Conservation (phyloP, 2,888 invertebrate species). For the Synergus japonicus region DNA sequence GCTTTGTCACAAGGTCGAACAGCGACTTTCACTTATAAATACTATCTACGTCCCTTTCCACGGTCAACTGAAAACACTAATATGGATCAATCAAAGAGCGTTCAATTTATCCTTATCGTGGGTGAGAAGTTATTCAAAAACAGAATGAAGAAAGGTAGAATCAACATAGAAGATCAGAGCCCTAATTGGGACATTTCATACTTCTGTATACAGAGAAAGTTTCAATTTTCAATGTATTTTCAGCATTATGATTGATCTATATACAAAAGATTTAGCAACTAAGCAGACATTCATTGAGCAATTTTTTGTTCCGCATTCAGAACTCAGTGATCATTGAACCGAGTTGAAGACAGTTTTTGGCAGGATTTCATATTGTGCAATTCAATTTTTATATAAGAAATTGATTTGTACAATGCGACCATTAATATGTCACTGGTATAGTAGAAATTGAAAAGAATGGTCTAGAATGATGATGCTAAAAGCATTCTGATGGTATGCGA, state of each 20-base stretch:
- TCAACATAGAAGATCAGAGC: no score
- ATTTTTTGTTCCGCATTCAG: not conserved
- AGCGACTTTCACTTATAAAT: constrained; percentile 39
- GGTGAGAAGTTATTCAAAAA: not conserved
- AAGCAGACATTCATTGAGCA: not conserved
- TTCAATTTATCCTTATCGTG: not conserved
- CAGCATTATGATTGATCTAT: not conserved
- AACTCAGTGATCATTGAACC: not conserved
- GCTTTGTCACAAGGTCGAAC: constrained; percentile 37
- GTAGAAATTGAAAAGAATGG: no score
- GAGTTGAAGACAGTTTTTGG: not conserved
- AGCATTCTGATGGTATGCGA: constrained; percentile 43
- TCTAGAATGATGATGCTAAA: not conserved
- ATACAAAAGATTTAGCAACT: not conserved
- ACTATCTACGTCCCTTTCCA: constrained; percentile 39
- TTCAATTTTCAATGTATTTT: not conserved
- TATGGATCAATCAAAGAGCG: constrained; percentile 22
- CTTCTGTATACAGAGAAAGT: not conserved
- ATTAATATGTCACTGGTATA: no score
- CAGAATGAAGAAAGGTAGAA: not conserved
- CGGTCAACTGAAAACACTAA: constrained; percentile 34
- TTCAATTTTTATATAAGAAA: not conserved
- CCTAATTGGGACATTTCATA: no score
- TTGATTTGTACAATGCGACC: no score
- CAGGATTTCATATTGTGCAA: not conserved